Evolutionary conservation across 2,113 vertebrate species (phyloP), one percentile per base, ranked within the genome.

Genomic region (Nesoenas mayeri): DNA sequence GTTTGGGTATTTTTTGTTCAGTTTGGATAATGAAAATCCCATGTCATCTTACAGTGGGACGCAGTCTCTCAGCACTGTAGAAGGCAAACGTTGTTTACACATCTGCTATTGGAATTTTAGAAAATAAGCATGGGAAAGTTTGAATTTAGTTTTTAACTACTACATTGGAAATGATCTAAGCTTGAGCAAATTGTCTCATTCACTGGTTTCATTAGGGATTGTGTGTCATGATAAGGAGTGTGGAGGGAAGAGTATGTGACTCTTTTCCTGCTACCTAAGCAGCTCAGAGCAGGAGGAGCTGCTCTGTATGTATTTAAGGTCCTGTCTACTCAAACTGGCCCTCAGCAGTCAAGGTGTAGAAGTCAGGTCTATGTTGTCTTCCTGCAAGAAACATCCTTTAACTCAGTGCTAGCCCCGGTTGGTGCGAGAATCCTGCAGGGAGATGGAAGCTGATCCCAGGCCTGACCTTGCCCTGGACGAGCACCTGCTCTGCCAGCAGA

Each of bases 371-470:
- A 1, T 53, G 70, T 69, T 86, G 40, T 5, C 60, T 75, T 72
- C 54, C 62, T 77, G 40, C 61, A 47, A 44, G 40, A 29, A 28
- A 9, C 22, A n/a, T 70, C 54, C 50, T 72, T 51, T 73, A 47
- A 7, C 70, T 40, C 47, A 4, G 50, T 32, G 54, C 32, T 56
- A 7, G 36, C 54, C 24, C 32, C 0, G 0, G 5, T 15, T 73
- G 47, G 21, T 65, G 74, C 38, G 79, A 82, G 48, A 90, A 44
- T 66, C 53, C n/a, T 22, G 2, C 24, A 42, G 6, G 1, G 25
- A 81, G n/a, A 38, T 88, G 72, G 85, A 84, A 93, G 70, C 69
- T 91, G 69, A 48, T 94, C 57, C 77, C 10, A 36, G 61, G 66
- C 47, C 50, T 79, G 54, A 58, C 69, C 60, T 94, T 87, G 51